Evolutionary conservation across 2,888 invertebrate species (phyloP).

Genomic region (Dastarcus helophoroides): DNA sequence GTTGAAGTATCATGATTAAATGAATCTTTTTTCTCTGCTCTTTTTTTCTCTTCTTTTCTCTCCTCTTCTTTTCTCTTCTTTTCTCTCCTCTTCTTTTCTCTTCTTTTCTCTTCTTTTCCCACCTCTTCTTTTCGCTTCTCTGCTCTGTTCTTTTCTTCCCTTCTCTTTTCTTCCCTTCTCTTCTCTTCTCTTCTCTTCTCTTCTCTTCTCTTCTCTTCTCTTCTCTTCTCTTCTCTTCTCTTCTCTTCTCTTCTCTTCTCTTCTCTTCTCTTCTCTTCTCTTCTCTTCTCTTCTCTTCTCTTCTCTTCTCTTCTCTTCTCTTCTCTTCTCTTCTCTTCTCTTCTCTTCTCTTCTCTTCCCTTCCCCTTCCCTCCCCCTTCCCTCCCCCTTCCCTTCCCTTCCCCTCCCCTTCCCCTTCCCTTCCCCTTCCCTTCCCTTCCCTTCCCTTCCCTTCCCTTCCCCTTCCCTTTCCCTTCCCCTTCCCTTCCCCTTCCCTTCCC

Average conservation of each 20-base stretch:
- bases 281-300: neutral
- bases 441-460: too few species aligned
- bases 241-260: neutral
- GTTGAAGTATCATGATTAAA: too few species aligned
- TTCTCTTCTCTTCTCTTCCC: neutral
- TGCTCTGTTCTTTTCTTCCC: too few species aligned
- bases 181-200: neutral
- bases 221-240: conserved; percentile 1
- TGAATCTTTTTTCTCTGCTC: conserved; percentile 1
- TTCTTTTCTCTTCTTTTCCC: conserved; percentile 1
- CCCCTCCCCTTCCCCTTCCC: neutral
- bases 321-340: neutral
- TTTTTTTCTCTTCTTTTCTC: neutral
- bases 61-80: too few species aligned
- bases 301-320: neutral
- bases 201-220: neutral
- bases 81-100: neutral
- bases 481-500: neutral
- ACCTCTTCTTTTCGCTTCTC: too few species aligned
- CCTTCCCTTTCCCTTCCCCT: too few species aligned
- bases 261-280: conserved; percentile 1
- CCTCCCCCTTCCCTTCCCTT: neutral
- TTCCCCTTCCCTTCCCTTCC: too few species aligned
- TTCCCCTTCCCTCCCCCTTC: neutral
- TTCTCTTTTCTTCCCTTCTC: conserved; percentile 2